Percentiles rank a stretch among this genome's conserved stretches.
Evolutionary conservation across 2,797 vertebrate species (phyloP).

Genomic region (Poecilia gillii): DNA sequence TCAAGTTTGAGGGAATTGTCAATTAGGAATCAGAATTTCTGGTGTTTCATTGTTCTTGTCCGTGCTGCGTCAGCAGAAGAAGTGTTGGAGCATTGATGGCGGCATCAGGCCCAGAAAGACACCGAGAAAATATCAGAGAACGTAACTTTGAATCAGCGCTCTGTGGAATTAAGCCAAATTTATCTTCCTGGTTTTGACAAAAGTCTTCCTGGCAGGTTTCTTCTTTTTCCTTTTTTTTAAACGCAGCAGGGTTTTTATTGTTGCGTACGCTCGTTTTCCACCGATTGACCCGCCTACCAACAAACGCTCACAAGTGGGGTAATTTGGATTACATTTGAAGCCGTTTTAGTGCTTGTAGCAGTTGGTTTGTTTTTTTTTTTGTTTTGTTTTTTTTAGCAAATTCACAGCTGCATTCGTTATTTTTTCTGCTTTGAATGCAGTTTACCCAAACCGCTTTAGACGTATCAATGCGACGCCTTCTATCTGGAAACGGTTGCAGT

Average conservation of each 20-base stretch:
- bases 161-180: constrained; percentile 24
- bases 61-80: background rate
- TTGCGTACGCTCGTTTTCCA: constrained; percentile 16
- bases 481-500: background rate
- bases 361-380: constrained; percentile 4
- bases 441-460: constrained; percentile 7
- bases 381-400: background rate
- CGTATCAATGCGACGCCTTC: background rate
- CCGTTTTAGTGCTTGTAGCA: constrained; percentile 8
- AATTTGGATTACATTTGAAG: constrained; percentile 3
- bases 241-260: constrained; percentile 25
- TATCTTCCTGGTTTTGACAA: constrained; percentile 21
- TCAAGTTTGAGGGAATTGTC: constrained; percentile 21
- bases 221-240: background rate
- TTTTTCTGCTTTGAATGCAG: constrained; percentile 12
- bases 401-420: background rate
- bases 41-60: background rate
- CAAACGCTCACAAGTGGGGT: constrained; percentile 2
- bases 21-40: constrained; percentile 22
- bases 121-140: background rate
- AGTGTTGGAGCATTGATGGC: constrained; percentile 3
- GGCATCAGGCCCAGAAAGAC: constrained; percentile 12
- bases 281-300: constrained; percentile 15
- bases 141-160: constrained; percentile 14
- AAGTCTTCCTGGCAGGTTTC: constrained; percentile 23